Percentiles rank a stretch among this genome's conserved stretches.
phyloP scores from a whole-genome alignment of 2,113 vertebrate genomes.

The Emydocephalus ijimae region DNA sequence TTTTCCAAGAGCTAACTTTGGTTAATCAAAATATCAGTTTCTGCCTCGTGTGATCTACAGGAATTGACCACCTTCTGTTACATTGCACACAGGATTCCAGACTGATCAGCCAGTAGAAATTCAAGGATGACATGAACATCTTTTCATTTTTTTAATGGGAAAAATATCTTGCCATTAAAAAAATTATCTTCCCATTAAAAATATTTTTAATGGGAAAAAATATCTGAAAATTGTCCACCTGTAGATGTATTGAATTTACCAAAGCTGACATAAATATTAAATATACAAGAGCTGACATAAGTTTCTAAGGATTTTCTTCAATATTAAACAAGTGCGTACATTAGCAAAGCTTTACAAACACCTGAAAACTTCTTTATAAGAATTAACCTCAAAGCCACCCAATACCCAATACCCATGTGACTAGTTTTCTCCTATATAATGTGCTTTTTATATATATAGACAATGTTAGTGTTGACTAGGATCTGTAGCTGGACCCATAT shows the following conservation, averaged over 20 bases:
- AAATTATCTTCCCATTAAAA: too few species aligned
- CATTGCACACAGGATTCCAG: background rate
- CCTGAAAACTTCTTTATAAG: background rate
- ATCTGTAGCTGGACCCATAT: background rate
- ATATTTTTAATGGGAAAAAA: background rate
- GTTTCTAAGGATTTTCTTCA: background rate
- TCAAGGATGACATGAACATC: background rate
- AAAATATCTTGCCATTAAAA: too few species aligned
- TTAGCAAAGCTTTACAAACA: background rate
- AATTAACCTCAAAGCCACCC: background rate
- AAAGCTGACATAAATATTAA: background rate
- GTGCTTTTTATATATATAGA: background rate
- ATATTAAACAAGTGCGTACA: conserved; percentile 1
- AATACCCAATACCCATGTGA: background rate
- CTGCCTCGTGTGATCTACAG: background rate
- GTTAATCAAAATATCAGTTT: background rate
- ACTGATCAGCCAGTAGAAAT: background rate
- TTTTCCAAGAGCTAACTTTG: background rate
- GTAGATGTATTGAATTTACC: background rate
- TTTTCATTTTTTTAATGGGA: background rate
- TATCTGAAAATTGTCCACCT: background rate
- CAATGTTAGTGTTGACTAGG: background rate
- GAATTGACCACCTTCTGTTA: background rate
- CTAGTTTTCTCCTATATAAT: background rate
- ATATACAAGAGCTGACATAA: background rate